Conservation (phyloP, 2,888 invertebrate genomes). For the Mesodorylaimus sp. region DNA sequence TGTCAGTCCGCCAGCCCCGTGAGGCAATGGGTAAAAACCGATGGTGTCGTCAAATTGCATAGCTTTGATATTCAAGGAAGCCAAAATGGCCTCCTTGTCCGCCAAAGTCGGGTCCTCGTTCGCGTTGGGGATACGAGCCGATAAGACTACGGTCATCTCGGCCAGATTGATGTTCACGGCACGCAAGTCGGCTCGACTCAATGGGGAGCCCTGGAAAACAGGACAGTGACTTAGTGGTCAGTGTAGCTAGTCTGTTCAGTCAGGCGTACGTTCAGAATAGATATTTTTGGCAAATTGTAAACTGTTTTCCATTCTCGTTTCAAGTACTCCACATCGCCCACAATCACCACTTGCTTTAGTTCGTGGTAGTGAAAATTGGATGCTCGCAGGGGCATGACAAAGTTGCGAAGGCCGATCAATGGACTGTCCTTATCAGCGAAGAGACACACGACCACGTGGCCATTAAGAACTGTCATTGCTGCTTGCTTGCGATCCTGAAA, state of each 20-base stretch:
- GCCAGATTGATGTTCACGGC: conserved; percentile 99
- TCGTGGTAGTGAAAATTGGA: conserved; percentile 99
- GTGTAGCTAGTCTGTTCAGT: no score
- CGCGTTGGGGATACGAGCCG: conserved; percentile 86
- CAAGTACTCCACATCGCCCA: conserved; percentile 95
- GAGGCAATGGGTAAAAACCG: conserved; percentile 28
- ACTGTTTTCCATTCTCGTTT: conserved; percentile 95
- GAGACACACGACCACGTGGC: conserved; percentile 94
- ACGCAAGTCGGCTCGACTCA: conserved; percentile 93
- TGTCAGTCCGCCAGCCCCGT: conserved; percentile 20
- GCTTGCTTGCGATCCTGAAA: conserved; percentile 89
- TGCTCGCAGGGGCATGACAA: conserved; percentile 97
- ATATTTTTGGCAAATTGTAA: conserved; percentile 97
- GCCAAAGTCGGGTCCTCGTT: conserved; percentile 98
- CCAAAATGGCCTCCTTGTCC: conserved; percentile 98
- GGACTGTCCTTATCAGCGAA: conserved; percentile 98
- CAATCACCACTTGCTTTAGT: conserved; percentile 96
- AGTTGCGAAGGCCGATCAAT: conserved; percentile 84
- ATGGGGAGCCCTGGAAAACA: conserved; percentile 67
- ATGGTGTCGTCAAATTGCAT: conserved; percentile 56
- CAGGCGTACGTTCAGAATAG: conserved; percentile 73
- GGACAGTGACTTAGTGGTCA: background rate
- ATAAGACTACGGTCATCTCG: conserved; percentile 99
- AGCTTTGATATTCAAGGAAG: conserved; percentile 94
- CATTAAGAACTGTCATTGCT: conserved; percentile 94